A percentile compares a stretch with the other conserved stretches of the same genome.
Evolutionary conservation across 2,113 vertebrate species (phyloP).

Genomic region (Gavialis gangeticus): DNA sequence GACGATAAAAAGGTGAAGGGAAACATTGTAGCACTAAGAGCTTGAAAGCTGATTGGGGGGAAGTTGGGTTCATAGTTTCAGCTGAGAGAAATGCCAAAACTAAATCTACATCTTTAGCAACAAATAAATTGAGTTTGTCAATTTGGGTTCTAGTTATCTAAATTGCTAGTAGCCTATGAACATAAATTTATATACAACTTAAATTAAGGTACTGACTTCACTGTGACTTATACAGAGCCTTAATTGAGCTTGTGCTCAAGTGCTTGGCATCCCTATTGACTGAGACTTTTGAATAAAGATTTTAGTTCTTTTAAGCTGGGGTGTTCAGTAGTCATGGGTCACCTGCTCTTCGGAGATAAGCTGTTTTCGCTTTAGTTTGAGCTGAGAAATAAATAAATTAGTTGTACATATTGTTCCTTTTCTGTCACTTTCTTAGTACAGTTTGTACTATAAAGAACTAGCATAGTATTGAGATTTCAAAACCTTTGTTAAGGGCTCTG

Average conservation of each 20-base stretch:
- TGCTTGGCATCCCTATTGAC: background rate
- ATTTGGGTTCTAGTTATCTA: background rate
- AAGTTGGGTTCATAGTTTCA: too few species aligned
- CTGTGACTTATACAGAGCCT: background rate
- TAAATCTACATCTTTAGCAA: background rate
- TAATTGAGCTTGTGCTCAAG: background rate
- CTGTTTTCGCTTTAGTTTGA: background rate
- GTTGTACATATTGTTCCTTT: background rate
- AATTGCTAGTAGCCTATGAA: background rate
- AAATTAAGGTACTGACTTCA: background rate
- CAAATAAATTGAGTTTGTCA: background rate
- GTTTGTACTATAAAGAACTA: background rate
- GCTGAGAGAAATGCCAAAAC: background rate
- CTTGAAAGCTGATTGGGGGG: background rate
- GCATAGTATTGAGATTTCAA: background rate
- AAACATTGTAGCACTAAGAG: background rate
- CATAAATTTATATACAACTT: background rate
- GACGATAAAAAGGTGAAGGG: background rate
- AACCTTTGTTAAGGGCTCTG: background rate
- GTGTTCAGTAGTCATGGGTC: background rate
- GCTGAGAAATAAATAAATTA: background rate
- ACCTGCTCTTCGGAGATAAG: background rate
- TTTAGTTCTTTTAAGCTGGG: background rate
- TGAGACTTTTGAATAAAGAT: background rate
- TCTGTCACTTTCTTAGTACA: background rate